Conservation (phyloP, 2,113 vertebrate genomes). For the Amphiprion percula region DNA sequence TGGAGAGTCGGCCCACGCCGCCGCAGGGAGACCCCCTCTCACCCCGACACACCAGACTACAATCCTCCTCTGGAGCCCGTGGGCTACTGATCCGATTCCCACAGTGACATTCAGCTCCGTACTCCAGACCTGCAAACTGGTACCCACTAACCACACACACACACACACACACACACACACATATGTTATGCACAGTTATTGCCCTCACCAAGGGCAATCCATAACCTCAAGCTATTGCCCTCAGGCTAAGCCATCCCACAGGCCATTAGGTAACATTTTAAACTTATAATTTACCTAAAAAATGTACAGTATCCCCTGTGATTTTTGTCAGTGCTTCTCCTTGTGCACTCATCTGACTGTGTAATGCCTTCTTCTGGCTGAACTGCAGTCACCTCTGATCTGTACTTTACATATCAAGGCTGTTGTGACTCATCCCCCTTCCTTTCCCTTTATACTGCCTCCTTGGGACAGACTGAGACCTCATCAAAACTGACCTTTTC, state of each 20-base stretch:
- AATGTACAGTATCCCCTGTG: conserved; percentile 15
- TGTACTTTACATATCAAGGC: conserved; percentile 67
- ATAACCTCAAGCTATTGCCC: conserved; percentile 53
- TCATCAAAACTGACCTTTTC: conserved; percentile 82
- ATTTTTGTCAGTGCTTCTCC: conserved; percentile 20
- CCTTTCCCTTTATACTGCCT: conserved; percentile 45
- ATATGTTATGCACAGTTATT: conserved; percentile 9
- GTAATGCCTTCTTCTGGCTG: conserved; percentile 34
- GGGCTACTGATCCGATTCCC: conserved; percentile 88
- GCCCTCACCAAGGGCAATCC: conserved; percentile 20
- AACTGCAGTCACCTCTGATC: conserved; percentile 63
- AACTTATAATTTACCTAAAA: conserved; percentile 47
- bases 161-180: conserved; percentile 24
- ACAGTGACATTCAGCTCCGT: conserved; percentile 94
- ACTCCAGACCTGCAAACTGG: conserved; percentile 91
- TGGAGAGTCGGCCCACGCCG: conserved; percentile 89
- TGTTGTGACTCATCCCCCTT: conserved; percentile 56
- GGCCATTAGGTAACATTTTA: conserved; percentile 61
- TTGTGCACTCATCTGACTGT: conserved; percentile 19
- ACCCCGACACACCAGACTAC: conserved; percentile 91
- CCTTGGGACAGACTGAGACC: conserved; percentile 57
- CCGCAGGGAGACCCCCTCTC: conserved; percentile 91
- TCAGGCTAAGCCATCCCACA: conserved; percentile 39
- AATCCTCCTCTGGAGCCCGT: conserved; percentile 85
- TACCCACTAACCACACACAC: conserved; percentile 87